Base-by-base conservation (phyloP, 2,888 invertebrate genomes). In the Cantharis nigra region DNA sequence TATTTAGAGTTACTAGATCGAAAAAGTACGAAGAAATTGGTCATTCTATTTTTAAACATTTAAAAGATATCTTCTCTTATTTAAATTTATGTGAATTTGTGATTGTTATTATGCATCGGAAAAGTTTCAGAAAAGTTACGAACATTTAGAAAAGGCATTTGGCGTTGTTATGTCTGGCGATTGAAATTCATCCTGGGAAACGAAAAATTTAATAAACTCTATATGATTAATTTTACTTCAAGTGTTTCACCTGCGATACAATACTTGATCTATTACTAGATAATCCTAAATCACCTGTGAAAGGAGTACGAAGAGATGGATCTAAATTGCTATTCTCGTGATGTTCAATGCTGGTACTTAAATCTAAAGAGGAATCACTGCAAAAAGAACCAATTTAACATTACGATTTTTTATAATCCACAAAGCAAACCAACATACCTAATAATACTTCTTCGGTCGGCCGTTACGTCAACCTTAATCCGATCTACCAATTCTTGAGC, bases 231-330 rank as follows among this genome's bases (percentile, higher is more conserved):
- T 23, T 20, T 62, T 20, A 62, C 18, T 23, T 62, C 49, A 49
- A 18, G 16, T 49, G 16, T 14, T 18, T 82, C 82, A 88, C 91
- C 89, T 91, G 91, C 81, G 91, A 91, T 82, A 90, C 87, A 84
- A 90, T 88, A 86, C 91, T 91, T 83, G 91, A 91, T 83, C 91
- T 88, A 85, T 92, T 91, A 84, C 91, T 91, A 79, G 89, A 89
- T 75, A 92, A 88, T 84, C 91, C 92, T 83, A 92, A 89, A 86
- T 92, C 93, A 87, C 91, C 92, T 72, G 90, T 91, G 87, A 92
- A 92, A 64, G 91, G 92, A 82, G 89, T 91, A 85, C 88, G 88
- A 75, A 89, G 87, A 75, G 89, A 88, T 78, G 87, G 87, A 30
- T 88, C 86, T 78, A 84, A 84, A 72, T 84, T 85, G 79, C 81